These are phyloP conservation scores for Aurelia sp. DNA, from an alignment of 30 jellyfish, hydroid and myxozoan species.

Conservation along the genomic window DNA sequence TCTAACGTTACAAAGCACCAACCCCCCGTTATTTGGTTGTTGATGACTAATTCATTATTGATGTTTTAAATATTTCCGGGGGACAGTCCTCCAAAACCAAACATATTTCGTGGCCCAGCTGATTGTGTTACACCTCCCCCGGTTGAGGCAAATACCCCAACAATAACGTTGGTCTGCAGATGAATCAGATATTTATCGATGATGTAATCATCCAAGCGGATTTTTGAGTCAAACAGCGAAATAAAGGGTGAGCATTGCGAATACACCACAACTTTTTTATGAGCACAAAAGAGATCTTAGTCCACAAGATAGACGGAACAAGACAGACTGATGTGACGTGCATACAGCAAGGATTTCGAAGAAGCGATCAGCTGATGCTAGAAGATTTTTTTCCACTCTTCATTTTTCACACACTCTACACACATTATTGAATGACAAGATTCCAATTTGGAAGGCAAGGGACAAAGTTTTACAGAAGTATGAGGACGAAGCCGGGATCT, in stretches of 20 bases:
- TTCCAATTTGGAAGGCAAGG: background rate
- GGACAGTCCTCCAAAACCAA: too few relatives aligned
- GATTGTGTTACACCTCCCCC: background rate
- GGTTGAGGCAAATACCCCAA: background rate
- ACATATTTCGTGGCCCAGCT: background rate
- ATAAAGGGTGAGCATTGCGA: too few relatives aligned
- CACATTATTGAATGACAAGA: background rate
- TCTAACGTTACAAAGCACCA: too few relatives aligned
- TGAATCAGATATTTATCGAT: constrained; percentile 21
- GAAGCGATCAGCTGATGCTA: background rate
- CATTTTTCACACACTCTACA: background rate
- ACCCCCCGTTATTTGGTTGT: too few relatives aligned
- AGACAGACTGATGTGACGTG: background rate
- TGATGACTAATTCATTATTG: too few relatives aligned
- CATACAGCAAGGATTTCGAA: background rate
- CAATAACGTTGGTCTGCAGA: background rate
- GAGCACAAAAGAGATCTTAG: too few relatives aligned
- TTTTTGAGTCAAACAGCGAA: background rate
- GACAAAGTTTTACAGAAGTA: background rate
- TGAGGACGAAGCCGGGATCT: constrained; percentile 66
- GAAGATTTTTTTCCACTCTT: background rate
- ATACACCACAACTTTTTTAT: too few relatives aligned
- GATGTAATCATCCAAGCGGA: constrained; percentile 5
- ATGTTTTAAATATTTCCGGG: too few relatives aligned
- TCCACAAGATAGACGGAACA: too few relatives aligned